Evolutionary conservation across 2,797 vertebrate genomes (phyloP).

Genomic region (Eulemur mongoz): DNA sequence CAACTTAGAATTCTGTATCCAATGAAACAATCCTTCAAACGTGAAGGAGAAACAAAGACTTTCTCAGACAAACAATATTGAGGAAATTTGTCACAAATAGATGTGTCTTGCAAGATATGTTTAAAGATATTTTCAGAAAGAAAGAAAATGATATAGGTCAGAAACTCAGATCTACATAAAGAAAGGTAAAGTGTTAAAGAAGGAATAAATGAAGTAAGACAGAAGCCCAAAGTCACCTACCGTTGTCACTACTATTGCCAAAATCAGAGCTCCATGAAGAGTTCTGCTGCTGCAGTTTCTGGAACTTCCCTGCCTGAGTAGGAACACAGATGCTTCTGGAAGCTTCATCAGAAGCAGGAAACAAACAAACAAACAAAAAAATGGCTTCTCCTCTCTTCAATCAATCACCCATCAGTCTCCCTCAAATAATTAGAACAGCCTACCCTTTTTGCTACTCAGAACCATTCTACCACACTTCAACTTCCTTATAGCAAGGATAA

Average conservation of each 20-base stretch:
- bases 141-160: background rate
- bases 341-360: background rate
- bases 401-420: background rate
- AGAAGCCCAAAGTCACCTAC: background rate
- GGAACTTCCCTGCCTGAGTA: background rate
- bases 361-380: background rate
- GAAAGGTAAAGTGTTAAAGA: background rate
- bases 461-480: background rate
- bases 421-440: background rate
- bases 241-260: background rate
- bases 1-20: background rate
- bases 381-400: background rate
- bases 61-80: background rate
- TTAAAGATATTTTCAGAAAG: slow-evolving; percentile 6
- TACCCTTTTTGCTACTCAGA: background rate
- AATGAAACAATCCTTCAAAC: background rate
- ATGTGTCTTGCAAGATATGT: background rate
- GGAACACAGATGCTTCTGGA: background rate
- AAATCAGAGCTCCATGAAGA: background rate
- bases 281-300: background rate
- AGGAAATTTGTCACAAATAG: background rate
- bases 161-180: background rate
- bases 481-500: background rate
- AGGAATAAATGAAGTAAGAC: background rate
- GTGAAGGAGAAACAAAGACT: background rate